Percentiles rank a stretch among this genome's conserved stretches.
phyloP scores from a whole-genome alignment of 1,140 invertebrate species.

The Nylanderia fulva region DNA sequence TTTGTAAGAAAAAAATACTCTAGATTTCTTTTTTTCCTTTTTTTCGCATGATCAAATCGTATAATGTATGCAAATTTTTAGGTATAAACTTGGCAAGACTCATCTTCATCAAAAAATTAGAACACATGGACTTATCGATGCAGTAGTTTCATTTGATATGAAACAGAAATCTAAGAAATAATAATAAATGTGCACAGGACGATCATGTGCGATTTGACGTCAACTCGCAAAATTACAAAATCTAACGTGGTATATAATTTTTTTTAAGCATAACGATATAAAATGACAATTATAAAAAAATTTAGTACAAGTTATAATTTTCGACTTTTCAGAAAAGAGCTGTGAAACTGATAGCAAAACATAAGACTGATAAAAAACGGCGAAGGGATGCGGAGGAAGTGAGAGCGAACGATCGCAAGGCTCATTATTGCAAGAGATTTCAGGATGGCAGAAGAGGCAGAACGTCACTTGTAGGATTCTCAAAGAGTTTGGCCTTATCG shows the following conservation, averaged over 20 bases:
- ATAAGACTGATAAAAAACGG: neutral
- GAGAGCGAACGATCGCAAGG: neutral
- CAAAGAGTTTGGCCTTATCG: slow-evolving; percentile 17
- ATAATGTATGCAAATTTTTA: no score
- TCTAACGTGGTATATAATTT: slow-evolving; percentile 33
- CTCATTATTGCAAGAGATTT: slow-evolving; percentile 25
- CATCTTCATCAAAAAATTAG: no score
- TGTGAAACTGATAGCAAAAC: slow-evolving; percentile 1
- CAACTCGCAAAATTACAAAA: slow-evolving; percentile 8
- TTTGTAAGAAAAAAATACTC: no score
- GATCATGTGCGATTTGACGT: neutral
- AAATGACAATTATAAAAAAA: neutral
- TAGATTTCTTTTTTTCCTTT: no score
- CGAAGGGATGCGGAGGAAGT: neutral
- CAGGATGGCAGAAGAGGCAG: neutral
- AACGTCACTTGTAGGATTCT: slow-evolving; percentile 17
- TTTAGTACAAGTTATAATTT: neutral
- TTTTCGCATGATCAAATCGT: no score
- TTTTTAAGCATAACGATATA: neutral
- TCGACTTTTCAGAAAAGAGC: slow-evolving; percentile 5
- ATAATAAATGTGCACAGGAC: no score
- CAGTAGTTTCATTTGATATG: no score
- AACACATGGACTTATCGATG: no score
- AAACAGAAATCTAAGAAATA: no score
- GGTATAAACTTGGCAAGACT: no score